Conservation (phyloP, 1,140 invertebrate genomes). For the Temnothorax longispinosus region DNA sequence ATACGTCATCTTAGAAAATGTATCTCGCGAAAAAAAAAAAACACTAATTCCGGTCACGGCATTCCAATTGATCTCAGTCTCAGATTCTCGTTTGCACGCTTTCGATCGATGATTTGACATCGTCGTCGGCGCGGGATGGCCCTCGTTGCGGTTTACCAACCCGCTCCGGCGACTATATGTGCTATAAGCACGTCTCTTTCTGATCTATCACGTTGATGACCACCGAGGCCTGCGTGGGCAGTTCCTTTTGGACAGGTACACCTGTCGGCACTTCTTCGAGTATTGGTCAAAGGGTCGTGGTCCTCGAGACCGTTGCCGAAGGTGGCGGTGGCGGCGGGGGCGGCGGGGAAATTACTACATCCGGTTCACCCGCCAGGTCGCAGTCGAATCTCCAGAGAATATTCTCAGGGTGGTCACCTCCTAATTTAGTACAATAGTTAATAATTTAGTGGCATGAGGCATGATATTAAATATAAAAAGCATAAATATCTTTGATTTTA, state of each 20-base stretch:
- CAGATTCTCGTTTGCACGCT: constrained; percentile 35
- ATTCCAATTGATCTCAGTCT: constrained; percentile 7
- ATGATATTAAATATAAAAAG: not conserved
- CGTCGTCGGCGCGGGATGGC: constrained; percentile 62
- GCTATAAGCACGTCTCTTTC: constrained; percentile 84
- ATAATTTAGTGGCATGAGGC: not conserved
- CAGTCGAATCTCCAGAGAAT: constrained; percentile 85
- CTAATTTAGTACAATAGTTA: constrained; percentile 65
- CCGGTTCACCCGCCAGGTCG: constrained; percentile 84
- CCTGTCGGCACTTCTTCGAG: constrained; percentile 84
- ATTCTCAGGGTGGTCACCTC: constrained; percentile 85
- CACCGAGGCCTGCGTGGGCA: constrained; percentile 78
- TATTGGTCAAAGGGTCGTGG: constrained; percentile 85
- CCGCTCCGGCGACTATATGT: constrained; percentile 75
- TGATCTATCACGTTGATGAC: constrained; percentile 81
- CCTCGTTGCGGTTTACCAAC: constrained; percentile 58
- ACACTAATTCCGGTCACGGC: not conserved
- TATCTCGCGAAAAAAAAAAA: not conserved
- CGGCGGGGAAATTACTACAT: constrained; percentile 83
- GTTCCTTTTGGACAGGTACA: constrained; percentile 80
- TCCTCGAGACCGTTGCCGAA: constrained; percentile 80
- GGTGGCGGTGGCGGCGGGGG: constrained; percentile 81
- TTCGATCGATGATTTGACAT: constrained; percentile 62
- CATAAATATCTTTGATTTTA: not conserved
- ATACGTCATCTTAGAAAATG: not conserved